Evolutionary conservation across 1,140 invertebrate genomes (phyloP).

Genomic region (Drosophila tani): DNA sequence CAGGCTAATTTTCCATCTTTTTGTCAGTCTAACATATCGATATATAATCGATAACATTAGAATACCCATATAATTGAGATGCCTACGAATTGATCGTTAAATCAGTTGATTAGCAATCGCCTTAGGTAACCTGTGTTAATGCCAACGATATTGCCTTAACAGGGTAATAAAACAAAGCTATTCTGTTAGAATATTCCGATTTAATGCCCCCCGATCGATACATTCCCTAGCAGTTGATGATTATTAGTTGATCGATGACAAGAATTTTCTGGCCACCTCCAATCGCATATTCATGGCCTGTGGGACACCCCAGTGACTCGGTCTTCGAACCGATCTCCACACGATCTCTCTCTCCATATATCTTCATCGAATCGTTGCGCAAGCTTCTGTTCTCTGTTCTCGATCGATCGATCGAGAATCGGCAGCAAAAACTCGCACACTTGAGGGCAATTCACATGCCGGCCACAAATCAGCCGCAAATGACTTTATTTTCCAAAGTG

Average conservation of each 20-base stretch:
- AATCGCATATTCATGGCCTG: conserved; percentile 32
- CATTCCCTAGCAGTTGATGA: conserved; percentile 4
- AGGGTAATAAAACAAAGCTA: conserved; percentile 16
- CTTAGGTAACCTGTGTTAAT: conserved; percentile 9
- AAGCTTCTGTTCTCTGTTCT: conserved; percentile 29
- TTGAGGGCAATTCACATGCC: conserved; percentile 61
- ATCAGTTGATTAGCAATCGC: background rate
- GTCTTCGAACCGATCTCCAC: conserved; percentile 13
- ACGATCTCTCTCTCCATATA: conserved; percentile 13
- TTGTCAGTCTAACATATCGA: no score
- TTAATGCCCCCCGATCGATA: conserved; percentile 4
- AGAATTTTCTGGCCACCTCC: conserved; percentile 21
- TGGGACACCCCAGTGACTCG: conserved; percentile 24
- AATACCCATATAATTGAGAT: background rate
- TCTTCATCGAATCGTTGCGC: conserved; percentile 31
- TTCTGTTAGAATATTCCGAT: conserved; percentile 13
- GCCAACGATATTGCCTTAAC: background rate
- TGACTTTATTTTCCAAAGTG: conserved; percentile 57
- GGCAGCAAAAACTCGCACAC: conserved; percentile 51
- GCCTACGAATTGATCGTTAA: background rate
- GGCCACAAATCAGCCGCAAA: conserved; percentile 64
- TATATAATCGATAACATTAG: background rate
- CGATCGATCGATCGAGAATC: conserved; percentile 16
- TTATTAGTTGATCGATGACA: conserved; percentile 13
- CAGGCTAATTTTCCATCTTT: no score